Base-by-base conservation (phyloP, 2,113 vertebrate species). In the Buteo buteo region DNA sequence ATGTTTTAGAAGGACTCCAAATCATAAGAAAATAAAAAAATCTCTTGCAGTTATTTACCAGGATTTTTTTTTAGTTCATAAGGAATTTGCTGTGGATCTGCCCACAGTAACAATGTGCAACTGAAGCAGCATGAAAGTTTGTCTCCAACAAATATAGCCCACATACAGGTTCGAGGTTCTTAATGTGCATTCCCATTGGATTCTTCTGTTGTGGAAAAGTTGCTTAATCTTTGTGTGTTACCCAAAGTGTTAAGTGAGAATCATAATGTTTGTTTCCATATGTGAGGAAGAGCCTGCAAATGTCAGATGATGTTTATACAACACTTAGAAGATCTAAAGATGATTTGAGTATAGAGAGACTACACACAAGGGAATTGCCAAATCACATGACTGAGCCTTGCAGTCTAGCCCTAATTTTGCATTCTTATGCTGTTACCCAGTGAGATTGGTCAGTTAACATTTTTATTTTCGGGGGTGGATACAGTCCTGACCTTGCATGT, bases 321-420 rank as follows among this genome's bases (percentile, higher is more conserved):
- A 62, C 50, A 42, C 38, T 77, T 62, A 32, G 6, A 57, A 82
- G 81, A 81, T 50, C 24, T 55, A 36, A 70, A 79, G 57, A n/a
- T n/a, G 29, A 7, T 61, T 80, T 69, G 64, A 70, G 34, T 29
- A 6, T 22, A 91, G 62, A 82, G 61, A 59, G 12, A 16, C 18
- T 59, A 34, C 4, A 14, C 7, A 3, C 24, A 44, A 59, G 76
- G 58, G 62, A 89, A 52, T 40, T 65, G 10, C 57, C 40, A 55
- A 38, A 22, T 15, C n/a, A 9, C 0, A 0, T 40, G 34, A 36
- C 64, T 29, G 50, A 84, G 38, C 31, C n/a, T 2, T 29, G 38
- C 22, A n/a, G 31, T 45, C 40, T 13, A 47, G 26, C 20, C 29
- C 34, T 21, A 13, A 28, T 6, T 78, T 55, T 66, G 18, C 47